These are phyloP conservation scores for Bombylius discolor DNA, from an alignment of 2,888 invertebrate species.

Conservation along the genomic window DNA sequence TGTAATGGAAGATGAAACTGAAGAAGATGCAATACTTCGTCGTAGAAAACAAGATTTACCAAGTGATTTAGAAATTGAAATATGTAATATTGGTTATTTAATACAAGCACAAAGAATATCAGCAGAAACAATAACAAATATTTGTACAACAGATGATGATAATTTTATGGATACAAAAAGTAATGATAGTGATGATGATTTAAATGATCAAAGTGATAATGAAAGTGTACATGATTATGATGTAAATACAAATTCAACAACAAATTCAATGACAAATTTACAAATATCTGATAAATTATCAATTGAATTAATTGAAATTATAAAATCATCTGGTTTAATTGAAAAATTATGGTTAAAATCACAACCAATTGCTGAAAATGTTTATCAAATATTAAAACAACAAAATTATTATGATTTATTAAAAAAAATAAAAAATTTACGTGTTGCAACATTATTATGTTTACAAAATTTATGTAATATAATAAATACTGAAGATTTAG, in stretches of 20 bases:
- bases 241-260: constrained; percentile 15
- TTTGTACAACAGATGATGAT: constrained; percentile 47
- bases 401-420: neutral
- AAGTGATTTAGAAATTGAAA: constrained; percentile 37
- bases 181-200: constrained; percentile 33
- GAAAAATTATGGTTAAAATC: constrained; percentile 35
- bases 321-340: constrained; percentile 45
- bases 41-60: constrained; percentile 24
- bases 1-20: constrained; percentile 20
- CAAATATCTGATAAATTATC: constrained; percentile 40
- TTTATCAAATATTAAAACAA: constrained; percentile 31
- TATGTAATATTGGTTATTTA: constrained; percentile 41
- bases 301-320: constrained; percentile 46
- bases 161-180: constrained; percentile 29
- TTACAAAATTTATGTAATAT: constrained; percentile 54
- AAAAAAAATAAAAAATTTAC: constrained; percentile 40
- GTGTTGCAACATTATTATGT: constrained; percentile 53
- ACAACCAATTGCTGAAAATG: constrained; percentile 41
- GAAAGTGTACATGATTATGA: constrained; percentile 35
- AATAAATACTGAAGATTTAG: constrained; percentile 48
- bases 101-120: constrained; percentile 56
- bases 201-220: constrained; percentile 23
- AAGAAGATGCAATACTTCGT: constrained; percentile 22
- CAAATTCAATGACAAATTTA: constrained; percentile 17
- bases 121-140: constrained; percentile 57